Evolutionary conservation across 1,140 invertebrate species (phyloP).

Genomic region (Chironomus tepperi): DNA sequence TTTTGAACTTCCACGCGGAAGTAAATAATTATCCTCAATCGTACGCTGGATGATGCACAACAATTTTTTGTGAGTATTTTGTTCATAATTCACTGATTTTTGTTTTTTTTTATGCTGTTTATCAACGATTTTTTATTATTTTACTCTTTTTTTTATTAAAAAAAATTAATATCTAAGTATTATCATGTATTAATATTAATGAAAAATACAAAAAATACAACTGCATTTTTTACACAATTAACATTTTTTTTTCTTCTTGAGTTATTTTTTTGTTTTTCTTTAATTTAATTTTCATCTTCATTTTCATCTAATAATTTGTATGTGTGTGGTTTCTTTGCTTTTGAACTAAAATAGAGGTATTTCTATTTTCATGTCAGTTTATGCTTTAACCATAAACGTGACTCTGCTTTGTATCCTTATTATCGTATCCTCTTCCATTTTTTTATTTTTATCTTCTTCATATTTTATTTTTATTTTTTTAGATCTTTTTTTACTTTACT

Average conservation of each 20-base stretch:
- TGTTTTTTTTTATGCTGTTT: background rate
- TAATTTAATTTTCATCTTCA: background rate
- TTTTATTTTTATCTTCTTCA: slow-evolving; percentile 20
- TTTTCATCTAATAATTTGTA: slow-evolving; percentile 11
- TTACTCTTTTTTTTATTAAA: background rate
- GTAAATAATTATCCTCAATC: background rate
- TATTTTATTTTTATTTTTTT: slow-evolving; percentile 16
- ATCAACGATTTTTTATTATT: slow-evolving; percentile 4
- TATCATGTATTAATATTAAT: background rate
- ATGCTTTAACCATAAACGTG: background rate
- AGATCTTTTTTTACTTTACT: too few species aligned
- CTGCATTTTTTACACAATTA: slow-evolving; percentile 11
- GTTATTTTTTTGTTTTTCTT: too few species aligned
- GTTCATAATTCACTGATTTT: background rate
- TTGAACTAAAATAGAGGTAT: slow-evolving; percentile 43
- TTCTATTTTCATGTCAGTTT: slow-evolving; percentile 39
- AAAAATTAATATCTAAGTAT: background rate
- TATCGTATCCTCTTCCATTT: background rate
- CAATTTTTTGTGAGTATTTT: background rate
- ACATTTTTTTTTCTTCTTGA: background rate
- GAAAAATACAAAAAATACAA: slow-evolving; percentile 15
- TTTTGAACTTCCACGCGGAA: background rate
- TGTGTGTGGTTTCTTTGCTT: slow-evolving; percentile 16
- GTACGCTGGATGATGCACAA: background rate
- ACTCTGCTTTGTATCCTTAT: slow-evolving; percentile 12